A percentile compares a stretch with the other conserved stretches of the same genome.
These are phyloP conservation scores for Eustalomyia histrio DNA, from an alignment of 2,888 invertebrate species.

Conservation along the genomic window DNA sequence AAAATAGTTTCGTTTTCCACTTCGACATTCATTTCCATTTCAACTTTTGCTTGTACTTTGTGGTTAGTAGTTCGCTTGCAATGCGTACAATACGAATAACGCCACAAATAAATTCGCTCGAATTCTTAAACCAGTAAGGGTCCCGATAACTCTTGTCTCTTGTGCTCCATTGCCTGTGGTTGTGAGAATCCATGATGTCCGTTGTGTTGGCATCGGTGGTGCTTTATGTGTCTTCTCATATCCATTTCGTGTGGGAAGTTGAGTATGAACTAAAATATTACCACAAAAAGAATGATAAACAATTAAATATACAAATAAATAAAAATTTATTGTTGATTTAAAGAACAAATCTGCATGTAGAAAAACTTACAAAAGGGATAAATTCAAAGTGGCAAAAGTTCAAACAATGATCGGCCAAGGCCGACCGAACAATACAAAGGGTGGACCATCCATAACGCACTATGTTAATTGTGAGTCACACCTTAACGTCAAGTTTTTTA, in stretches of 20 bases:
- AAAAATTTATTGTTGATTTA: neutral
- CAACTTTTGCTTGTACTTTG: conserved; percentile 34
- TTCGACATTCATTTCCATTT: conserved; percentile 25
- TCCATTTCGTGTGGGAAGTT: conserved; percentile 75
- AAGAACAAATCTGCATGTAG: no score
- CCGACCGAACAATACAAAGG: no score
- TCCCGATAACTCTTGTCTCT: conserved; percentile 40
- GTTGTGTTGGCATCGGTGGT: conserved; percentile 75
- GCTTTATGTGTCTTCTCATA: conserved; percentile 76
- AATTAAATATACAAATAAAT: neutral
- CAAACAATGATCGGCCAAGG: no score
- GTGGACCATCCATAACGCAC: no score
- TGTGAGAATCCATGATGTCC: conserved; percentile 76
- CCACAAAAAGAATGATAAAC: conserved; percentile 17
- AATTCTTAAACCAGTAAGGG: conserved; percentile 25
- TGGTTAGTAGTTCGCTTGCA: conserved; percentile 51
- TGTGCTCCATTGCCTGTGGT: conserved; percentile 64
- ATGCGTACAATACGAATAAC: conserved; percentile 40
- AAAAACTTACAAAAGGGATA: no score
- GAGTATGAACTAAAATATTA: conserved; percentile 73
- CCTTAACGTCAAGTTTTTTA: no score
- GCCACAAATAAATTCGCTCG: conserved; percentile 42
- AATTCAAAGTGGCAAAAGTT: no score
- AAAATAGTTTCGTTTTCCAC: conserved; percentile 49
- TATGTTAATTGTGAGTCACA: no score